Evolutionary conservation across 2,888 invertebrate genomes (phyloP).

Genomic region (Amiota mariae): DNA sequence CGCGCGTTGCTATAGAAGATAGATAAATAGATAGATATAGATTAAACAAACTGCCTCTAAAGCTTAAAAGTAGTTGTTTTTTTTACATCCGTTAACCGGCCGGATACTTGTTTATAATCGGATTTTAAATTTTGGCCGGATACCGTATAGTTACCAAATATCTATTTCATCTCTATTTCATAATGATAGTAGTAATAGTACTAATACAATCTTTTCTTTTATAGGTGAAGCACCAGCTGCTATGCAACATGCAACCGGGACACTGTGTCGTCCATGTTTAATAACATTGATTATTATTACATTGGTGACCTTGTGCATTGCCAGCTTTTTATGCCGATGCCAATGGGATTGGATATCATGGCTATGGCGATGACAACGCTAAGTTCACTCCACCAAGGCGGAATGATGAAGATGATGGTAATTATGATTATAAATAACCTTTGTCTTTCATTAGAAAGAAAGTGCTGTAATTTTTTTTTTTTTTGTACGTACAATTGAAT

Average conservation of each 20-base stretch:
- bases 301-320: conserved; percentile 60
- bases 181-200: neutral
- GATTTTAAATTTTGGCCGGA: too few relatives aligned
- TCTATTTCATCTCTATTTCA: too few relatives aligned
- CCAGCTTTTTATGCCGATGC: conserved; percentile 39
- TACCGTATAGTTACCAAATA: too few relatives aligned
- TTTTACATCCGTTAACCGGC: too few relatives aligned
- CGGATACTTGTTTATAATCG: too few relatives aligned
- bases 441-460: neutral
- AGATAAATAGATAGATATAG: too few relatives aligned
- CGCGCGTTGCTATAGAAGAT: too few relatives aligned
- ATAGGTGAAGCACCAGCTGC: conserved; percentile 73
- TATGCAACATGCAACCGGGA: conserved; percentile 72
- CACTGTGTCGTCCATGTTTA: conserved; percentile 43
- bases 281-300: conserved; percentile 66
- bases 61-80: too few relatives aligned
- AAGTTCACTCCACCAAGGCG: too few relatives aligned
- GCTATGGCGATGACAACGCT: conserved; percentile 59
- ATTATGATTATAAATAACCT: neutral
- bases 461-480: neutral
- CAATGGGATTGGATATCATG: too few relatives aligned
- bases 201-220: neutral
- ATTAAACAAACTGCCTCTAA: too few relatives aligned
- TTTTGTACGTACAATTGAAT: neutral
- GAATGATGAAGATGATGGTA: neutral